phyloP scores from a whole-genome alignment of 2,797 vertebrate species.

The Alosa sapidissima region DNA sequence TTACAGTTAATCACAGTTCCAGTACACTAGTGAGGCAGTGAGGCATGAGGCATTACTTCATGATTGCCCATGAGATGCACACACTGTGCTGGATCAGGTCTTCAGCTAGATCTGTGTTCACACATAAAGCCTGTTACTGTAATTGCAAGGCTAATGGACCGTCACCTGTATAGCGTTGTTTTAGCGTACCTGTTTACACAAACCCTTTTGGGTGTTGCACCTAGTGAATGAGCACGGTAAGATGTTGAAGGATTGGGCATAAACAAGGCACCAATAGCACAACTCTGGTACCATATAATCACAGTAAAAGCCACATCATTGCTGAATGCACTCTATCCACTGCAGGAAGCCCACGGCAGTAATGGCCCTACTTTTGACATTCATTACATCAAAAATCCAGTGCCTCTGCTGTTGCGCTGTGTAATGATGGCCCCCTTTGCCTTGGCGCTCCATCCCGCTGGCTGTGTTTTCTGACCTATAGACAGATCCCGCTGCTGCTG shows the following conservation, averaged over 20 bases:
- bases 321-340: neutral
- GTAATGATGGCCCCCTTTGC: neutral
- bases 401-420: neutral
- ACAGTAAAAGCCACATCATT: neutral
- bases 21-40: too few relatives aligned
- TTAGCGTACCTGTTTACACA: too few relatives aligned
- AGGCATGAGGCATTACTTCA: too few relatives aligned
- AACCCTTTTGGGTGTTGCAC: too few relatives aligned
- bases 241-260: too few relatives aligned
- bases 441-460: neutral
- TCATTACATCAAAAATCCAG: neutral
- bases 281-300: neutral
- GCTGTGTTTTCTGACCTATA: slow-evolving; percentile 5
- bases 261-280: neutral
- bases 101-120: neutral
- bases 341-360: neutral
- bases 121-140: neutral
- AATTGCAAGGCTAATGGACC: too few relatives aligned
- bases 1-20: too few relatives aligned
- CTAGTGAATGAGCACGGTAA: too few relatives aligned
- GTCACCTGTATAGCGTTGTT: too few relatives aligned
- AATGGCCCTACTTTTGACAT: neutral
- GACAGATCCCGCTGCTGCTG: neutral
- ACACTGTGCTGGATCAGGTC: too few relatives aligned
- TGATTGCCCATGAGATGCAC: too few relatives aligned